Evolutionary conservation across 2,797 vertebrate genomes (phyloP).

Genomic region (Knipowitschia caucasica): DNA sequence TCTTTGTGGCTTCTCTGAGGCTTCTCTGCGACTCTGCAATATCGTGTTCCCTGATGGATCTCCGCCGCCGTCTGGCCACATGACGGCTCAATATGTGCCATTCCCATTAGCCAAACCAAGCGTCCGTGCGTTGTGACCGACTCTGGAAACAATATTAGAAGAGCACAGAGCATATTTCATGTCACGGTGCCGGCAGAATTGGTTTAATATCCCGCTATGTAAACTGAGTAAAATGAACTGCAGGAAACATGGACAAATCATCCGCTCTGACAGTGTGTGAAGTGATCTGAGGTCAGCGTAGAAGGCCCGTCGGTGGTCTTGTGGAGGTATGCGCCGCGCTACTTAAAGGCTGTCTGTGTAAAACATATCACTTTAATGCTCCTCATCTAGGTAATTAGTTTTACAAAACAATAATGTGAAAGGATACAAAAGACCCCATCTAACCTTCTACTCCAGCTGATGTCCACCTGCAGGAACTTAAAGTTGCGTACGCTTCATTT

Average conservation of each 20-base stretch:
- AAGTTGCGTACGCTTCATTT: not conserved
- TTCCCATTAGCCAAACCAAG: conserved; percentile 15
- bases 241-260: conserved; percentile 53
- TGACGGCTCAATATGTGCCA: conserved; percentile 4
- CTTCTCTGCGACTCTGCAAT: conserved; percentile 6
- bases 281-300: conserved; percentile 23
- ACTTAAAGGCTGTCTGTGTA: not conserved
- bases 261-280: conserved; percentile 38
- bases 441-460: not conserved
- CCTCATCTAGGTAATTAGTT: not conserved
- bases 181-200: conserved; percentile 44
- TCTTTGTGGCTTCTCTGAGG: no score
- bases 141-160: conserved; percentile 51
- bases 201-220: conserved; percentile 44
- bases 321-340: not conserved
- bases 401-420: not conserved
- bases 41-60: conserved; percentile 16
- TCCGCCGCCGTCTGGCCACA: conserved; percentile 8
- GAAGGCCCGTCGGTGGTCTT: conserved; percentile 18
- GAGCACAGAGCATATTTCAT: conserved; percentile 37
- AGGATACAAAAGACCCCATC: not conserved
- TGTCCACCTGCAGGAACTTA: not conserved
- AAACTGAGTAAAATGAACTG: conserved; percentile 56
- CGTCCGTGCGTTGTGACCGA: conserved; percentile 18
- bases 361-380: not conserved